These are phyloP conservation scores for Alectoris magna DNA, from an alignment of 2,797 vertebrate genomes.

Conservation along the genomic window DNA sequence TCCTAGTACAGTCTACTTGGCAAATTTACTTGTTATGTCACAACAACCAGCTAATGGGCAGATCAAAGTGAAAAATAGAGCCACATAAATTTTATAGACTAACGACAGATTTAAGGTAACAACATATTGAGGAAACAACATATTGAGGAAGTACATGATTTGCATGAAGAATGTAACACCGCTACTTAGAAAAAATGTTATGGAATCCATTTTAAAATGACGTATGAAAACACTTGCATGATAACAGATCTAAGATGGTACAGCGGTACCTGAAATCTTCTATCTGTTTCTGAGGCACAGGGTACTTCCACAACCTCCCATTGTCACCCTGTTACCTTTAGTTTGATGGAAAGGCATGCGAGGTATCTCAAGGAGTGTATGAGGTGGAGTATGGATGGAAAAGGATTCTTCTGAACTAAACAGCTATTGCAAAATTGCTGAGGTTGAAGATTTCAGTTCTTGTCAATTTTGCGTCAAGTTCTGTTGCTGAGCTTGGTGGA, in stretches of 20 bases:
- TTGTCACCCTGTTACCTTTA: not conserved
- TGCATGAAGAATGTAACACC: not conserved
- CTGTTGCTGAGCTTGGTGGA: not conserved
- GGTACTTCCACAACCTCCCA: not conserved
- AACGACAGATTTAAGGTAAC: not conserved
- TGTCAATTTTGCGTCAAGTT: not conserved
- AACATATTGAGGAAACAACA: too few relatives aligned
- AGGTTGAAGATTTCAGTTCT: not conserved
- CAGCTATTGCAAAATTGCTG: not conserved
- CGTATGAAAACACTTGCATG: not conserved
- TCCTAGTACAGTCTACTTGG: not conserved
- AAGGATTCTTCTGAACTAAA: not conserved
- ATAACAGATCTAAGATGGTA: not conserved
- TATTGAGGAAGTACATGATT: not conserved
- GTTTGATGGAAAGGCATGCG: not conserved
- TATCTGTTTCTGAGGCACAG: not conserved
- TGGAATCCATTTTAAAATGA: not conserved
- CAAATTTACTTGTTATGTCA: not conserved
- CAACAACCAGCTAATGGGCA: not conserved
- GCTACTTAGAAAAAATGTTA: not conserved
- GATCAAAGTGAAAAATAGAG: not conserved
- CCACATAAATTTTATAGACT: not conserved
- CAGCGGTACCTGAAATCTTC: not conserved
- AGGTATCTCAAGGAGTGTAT: not conserved
- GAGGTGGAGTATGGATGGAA: rapidly evolving